Conservation (phyloP, 23 tunicate genomes). For the Oikopleura vanhoeffeni region DNA sequence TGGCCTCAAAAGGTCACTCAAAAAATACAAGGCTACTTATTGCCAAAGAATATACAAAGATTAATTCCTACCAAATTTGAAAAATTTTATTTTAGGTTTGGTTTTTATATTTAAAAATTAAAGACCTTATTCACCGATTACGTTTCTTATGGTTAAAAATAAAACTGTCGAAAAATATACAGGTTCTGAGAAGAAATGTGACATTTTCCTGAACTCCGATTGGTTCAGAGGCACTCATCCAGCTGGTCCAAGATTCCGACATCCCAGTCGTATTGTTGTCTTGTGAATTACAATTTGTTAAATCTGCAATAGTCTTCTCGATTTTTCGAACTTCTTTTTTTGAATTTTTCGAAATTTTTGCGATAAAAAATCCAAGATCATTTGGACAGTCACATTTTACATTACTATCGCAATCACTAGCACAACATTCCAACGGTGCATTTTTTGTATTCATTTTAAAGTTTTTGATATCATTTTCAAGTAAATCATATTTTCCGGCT, state of each 20-base stretch:
- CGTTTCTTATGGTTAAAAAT: too few relatives aligned
- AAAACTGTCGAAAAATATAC: too few relatives aligned
- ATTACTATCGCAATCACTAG: not conserved
- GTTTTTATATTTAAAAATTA: too few relatives aligned
- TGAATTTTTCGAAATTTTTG: not conserved
- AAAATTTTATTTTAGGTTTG: too few relatives aligned
- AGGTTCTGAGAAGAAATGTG: too few relatives aligned
- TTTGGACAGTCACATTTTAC: not conserved
- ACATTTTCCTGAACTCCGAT: not conserved
- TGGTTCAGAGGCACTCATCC: not conserved
- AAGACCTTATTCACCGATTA: too few relatives aligned
- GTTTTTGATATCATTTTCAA: not conserved
- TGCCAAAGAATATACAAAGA: too few relatives aligned
- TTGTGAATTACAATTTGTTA: not conserved
- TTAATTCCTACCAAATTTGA: too few relatives aligned
- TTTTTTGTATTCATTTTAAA: not conserved
- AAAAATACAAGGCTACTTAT: too few relatives aligned
- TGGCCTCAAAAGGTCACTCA: too few relatives aligned
- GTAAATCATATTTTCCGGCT: not conserved
- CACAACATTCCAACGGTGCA: not conserved
- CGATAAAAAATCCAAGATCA: not conserved
- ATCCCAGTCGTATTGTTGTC: not conserved
- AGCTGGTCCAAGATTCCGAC: not conserved
- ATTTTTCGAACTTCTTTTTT: not conserved
- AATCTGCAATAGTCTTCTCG: not conserved